Evolutionary conservation across 1,140 invertebrate genomes (phyloP).

Genomic region (Drosophila ananassae): DNA sequence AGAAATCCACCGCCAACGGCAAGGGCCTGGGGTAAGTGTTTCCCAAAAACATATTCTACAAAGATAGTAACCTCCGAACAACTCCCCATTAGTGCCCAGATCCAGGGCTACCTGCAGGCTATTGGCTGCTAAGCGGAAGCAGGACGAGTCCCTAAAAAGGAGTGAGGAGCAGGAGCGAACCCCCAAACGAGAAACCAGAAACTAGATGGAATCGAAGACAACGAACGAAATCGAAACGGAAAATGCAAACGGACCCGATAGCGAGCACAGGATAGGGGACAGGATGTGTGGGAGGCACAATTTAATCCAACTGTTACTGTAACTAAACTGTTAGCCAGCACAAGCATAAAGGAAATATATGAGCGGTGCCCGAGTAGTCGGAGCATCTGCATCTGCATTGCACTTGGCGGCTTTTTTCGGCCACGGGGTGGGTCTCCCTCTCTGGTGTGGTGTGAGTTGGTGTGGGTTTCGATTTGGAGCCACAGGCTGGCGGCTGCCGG

Average conservation of each 20-base stretch:
- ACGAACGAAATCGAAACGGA: constrained; percentile 25
- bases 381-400: constrained; percentile 62
- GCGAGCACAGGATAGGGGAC: constrained; percentile 30
- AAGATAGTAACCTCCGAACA: not conserved
- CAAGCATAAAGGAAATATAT: constrained; percentile 57
- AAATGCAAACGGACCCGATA: constrained; percentile 53
- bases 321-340: constrained; percentile 52
- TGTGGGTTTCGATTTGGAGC: not conserved
- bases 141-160: constrained; percentile 6
- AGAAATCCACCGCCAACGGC: constrained; percentile 39
- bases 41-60: not conserved
- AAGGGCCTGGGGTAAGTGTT: constrained; percentile 56
- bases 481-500: constrained; percentile 12
- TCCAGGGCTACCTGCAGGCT: constrained; percentile 49
- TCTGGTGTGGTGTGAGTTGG: not conserved
- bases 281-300: constrained; percentile 32
- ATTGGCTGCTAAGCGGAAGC: constrained; percentile 39
- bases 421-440: too few species aligned
- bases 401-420: constrained; percentile 15
- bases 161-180: constrained; percentile 10
- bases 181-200: not conserved
- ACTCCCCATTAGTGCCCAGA: constrained; percentile 25
- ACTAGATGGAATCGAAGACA: constrained; percentile 1
- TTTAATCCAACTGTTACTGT: constrained; percentile 72
- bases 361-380: constrained; percentile 55